Conservation (phyloP, 1,140 invertebrate genomes). For the Eciton burchellii region DNA sequence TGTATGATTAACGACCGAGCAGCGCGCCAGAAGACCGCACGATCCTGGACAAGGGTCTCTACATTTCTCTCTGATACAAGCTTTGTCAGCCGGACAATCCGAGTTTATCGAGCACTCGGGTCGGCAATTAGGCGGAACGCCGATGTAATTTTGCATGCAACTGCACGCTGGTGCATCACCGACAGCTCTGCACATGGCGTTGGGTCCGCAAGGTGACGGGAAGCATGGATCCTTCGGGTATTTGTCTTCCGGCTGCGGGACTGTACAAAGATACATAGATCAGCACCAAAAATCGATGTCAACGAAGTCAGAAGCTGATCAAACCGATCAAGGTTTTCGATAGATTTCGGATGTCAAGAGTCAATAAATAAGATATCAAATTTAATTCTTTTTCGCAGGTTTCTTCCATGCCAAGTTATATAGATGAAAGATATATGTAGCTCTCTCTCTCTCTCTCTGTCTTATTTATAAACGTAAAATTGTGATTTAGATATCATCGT, state of each 20-base stretch:
- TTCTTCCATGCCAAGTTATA: too few relatives aligned
- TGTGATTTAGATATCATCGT: too few relatives aligned
- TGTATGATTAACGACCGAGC: conserved; percentile 86
- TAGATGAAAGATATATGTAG: too few relatives aligned
- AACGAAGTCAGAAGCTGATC: conserved; percentile 6
- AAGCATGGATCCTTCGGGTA: conserved; percentile 82
- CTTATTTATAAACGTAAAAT: too few relatives aligned
- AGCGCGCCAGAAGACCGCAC: conserved; percentile 86
- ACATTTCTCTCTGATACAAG: conserved; percentile 86
- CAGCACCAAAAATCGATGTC: not conserved
- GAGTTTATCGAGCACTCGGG: conserved; percentile 86
- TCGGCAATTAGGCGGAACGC: conserved; percentile 86
- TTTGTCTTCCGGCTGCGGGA: conserved; percentile 65
- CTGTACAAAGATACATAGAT: conserved; percentile 26
- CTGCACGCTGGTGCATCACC: conserved; percentile 85
- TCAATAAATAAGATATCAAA: not conserved
- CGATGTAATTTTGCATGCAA: conserved; percentile 86
- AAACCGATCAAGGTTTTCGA: not conserved
- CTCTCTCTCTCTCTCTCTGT: too few relatives aligned
- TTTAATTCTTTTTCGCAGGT: too few relatives aligned
- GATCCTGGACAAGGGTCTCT: conserved; percentile 86
- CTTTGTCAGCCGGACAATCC: conserved; percentile 85
- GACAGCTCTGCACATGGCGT: conserved; percentile 84
- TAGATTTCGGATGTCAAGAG: too few relatives aligned
- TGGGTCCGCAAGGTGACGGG: conserved; percentile 86